Conservation (phyloP, 2,888 invertebrate species). For the Tyria jacobaeae region DNA sequence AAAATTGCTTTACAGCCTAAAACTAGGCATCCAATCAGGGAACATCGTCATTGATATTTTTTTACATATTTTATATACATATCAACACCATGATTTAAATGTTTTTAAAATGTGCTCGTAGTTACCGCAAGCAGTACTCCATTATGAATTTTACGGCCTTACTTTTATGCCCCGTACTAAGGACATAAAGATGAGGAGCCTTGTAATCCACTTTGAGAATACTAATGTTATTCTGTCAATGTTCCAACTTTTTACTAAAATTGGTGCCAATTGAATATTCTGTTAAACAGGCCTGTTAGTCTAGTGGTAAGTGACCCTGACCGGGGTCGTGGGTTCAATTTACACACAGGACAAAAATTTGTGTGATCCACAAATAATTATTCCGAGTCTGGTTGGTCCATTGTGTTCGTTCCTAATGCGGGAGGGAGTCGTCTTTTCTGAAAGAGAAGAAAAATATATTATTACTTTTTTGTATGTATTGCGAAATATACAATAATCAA, state of each 20-base stretch:
- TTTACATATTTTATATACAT: background rate
- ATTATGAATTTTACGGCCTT: background rate
- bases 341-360: too few relatives aligned
- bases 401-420: too few relatives aligned
- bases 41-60: background rate
- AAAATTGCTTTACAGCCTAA: slow-evolving; percentile 1
- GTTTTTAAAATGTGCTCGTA: background rate
- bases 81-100: background rate
- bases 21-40: background rate
- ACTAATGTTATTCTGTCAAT: slow-evolving; percentile 3
- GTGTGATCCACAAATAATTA: too few relatives aligned
- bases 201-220: slow-evolving; percentile 10
- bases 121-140: background rate
- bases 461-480: too few relatives aligned
- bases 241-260: slow-evolving; percentile 13
- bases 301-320: too few relatives aligned
- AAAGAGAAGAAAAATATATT: too few relatives aligned
- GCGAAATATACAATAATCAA: too few relatives aligned
- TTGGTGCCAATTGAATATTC: background rate
- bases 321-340: too few relatives aligned
- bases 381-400: too few relatives aligned
- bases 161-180: slow-evolving; percentile 2
- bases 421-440: too few relatives aligned
- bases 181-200: slow-evolving; percentile 8
- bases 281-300: too few relatives aligned